Conservation (phyloP, 1,140 invertebrate species). For the Trachymyrmex septentrionalis region DNA sequence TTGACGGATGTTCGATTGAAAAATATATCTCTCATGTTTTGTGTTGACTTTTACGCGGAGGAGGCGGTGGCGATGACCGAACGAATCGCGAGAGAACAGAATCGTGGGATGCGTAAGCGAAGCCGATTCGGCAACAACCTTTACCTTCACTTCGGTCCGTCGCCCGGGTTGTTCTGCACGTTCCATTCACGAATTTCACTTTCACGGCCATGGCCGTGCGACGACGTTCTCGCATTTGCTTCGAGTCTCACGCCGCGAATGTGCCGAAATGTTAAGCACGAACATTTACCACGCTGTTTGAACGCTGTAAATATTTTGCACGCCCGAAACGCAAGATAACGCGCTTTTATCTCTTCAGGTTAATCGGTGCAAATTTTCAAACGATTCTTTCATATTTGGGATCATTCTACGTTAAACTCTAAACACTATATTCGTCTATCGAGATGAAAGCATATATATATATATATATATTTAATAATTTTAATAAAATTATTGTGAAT, state of each 20-base stretch:
- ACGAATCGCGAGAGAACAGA: constrained; percentile 25
- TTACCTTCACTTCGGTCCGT: constrained; percentile 75
- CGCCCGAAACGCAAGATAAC: neutral
- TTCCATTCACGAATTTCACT: constrained; percentile 86
- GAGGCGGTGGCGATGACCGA: constrained; percentile 31
- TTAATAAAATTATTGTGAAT: neutral
- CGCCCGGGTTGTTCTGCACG: constrained; percentile 74
- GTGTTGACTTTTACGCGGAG: neutral
- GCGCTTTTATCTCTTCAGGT: neutral
- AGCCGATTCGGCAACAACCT: constrained; percentile 77
- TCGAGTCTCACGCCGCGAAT: neutral
- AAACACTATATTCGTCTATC: neutral
- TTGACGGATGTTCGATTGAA: neutral
- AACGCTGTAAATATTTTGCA: constrained; percentile 30
- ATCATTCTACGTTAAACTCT: neutral
- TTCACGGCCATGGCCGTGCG: constrained; percentile 84
- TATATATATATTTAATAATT: too few species aligned
- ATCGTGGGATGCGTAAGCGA: constrained; percentile 71
- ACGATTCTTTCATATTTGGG: neutral
- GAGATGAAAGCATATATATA: neutral
- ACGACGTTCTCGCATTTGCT: constrained; percentile 29
- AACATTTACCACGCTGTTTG: neutral
- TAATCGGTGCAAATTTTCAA: neutral
- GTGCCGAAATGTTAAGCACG: constrained; percentile 30
- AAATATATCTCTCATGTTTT: neutral